Conservation (phyloP, 2,113 vertebrate species). For the Micronycteris hirsuta region DNA sequence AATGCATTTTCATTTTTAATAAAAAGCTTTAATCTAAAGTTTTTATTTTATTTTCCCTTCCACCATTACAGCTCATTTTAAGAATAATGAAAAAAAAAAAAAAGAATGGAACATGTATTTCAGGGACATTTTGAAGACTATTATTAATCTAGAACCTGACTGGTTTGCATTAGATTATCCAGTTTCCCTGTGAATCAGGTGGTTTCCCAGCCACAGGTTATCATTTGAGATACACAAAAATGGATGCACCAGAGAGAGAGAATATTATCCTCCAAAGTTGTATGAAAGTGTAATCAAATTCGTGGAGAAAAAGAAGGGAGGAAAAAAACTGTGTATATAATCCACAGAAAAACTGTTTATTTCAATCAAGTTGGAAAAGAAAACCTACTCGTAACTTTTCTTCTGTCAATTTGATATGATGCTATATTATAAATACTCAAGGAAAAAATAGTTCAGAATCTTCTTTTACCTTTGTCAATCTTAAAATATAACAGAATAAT, state of each 20-base stretch:
- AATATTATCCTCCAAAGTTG: not conserved
- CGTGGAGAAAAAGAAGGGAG: not conserved
- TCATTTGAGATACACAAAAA: slow-evolving; percentile 6
- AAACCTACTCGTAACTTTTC: not conserved
- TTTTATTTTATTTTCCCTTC: too few species aligned
- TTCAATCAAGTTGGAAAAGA: not conserved
- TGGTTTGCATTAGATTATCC: slow-evolving; percentile 7
- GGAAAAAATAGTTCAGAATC: not conserved
- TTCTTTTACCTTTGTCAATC: not conserved
- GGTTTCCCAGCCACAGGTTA: not conserved
- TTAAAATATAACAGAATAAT: not conserved
- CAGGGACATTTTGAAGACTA: not conserved
- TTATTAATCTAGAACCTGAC: not conserved
- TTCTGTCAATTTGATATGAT: not conserved
- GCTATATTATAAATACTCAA: not conserved
- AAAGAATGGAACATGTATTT: not conserved
- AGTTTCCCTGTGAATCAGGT: not conserved
- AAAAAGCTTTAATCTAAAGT: not conserved
- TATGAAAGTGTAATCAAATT: slow-evolving; percentile 10
- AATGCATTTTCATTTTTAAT: not conserved
- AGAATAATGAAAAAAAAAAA: not conserved
- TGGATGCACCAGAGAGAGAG: not conserved
- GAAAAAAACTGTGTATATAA: not conserved
- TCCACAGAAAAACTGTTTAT: not conserved
- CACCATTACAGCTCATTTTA: not conserved